phyloP scores from a whole-genome alignment of 2,113 vertebrate genomes.

The Mesoclemmys tuberculata region DNA sequence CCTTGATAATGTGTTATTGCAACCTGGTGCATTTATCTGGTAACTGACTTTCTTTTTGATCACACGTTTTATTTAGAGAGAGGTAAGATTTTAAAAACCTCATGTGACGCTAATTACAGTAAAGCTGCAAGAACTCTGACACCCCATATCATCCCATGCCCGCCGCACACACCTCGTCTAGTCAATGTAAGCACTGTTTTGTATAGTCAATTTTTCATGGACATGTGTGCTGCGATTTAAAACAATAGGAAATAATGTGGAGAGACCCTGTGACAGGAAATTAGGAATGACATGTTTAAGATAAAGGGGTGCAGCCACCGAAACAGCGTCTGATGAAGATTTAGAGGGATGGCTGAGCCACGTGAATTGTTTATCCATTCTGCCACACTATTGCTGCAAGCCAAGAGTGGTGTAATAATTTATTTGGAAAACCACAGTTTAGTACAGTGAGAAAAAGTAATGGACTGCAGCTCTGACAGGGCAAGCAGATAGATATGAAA shows the following conservation, averaged over 20 bases:
- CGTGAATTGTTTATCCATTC: conserved; percentile 65
- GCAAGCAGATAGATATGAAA: conserved; percentile 69
- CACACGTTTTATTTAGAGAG: background rate
- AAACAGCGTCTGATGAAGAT: conserved; percentile 60
- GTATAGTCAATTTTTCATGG: background rate
- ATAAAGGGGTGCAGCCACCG: conserved; percentile 61
- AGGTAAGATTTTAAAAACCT: background rate
- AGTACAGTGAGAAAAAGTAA: conserved; percentile 69
- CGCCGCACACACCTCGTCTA: background rate
- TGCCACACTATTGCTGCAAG: conserved; percentile 56
- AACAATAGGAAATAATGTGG: conserved; percentile 58
- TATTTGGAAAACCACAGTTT: conserved; percentile 73
- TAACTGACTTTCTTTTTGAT: background rate
- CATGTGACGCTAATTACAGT: background rate
- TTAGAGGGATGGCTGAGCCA: conserved; percentile 61
- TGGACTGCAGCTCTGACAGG: conserved; percentile 53
- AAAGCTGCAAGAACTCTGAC: background rate
- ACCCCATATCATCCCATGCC: background rate
- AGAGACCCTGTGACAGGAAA: conserved; percentile 53
- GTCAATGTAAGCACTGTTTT: background rate
- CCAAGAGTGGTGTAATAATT: conserved; percentile 69
- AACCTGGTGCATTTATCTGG: background rate
- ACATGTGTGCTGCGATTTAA: conserved; percentile 9
- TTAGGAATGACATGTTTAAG: conserved; percentile 53
- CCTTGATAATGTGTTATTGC: background rate